These are phyloP conservation scores for Tapirus terrestris DNA, from an alignment of 2,113 vertebrate species.

Conservation along the genomic window DNA sequence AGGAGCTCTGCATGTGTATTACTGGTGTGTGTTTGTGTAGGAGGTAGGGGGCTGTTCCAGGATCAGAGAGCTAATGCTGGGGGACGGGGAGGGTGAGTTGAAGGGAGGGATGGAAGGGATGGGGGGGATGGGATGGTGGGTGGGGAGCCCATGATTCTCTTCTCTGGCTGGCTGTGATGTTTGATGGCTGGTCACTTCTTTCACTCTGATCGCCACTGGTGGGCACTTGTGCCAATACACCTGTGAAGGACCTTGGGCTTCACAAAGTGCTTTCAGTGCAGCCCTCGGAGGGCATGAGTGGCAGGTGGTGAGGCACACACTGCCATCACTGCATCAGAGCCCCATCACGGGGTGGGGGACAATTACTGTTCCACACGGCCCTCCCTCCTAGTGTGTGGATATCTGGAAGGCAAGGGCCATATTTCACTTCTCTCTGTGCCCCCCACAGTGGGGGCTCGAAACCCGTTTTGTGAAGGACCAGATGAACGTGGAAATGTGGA, in stretches of 20 bases:
- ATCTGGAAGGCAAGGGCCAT: not conserved
- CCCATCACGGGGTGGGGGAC: not conserved
- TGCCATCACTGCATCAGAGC: not conserved
- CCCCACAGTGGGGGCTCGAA: not conserved
- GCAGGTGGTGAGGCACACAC: too few relatives aligned
- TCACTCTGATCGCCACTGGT: too few relatives aligned
- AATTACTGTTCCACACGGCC: fast-evolving
- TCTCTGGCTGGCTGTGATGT: not conserved
- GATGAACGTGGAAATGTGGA: not conserved
- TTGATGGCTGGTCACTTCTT: not conserved
- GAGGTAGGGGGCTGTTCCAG: fast-evolving
- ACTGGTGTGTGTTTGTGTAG: fast-evolving
- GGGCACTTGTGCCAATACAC: fast-evolving
- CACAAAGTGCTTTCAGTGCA: not conserved
- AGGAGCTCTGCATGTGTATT: fast-evolving
- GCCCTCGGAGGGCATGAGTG: fast-evolving
- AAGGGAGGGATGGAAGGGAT: not conserved
- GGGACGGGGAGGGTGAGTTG: fast-evolving
- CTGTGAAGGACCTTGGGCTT: fast-evolving
- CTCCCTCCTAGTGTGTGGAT: too few relatives aligned
- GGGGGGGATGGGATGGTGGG: not conserved
- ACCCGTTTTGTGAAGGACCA: not conserved
- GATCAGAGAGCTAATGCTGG: not conserved
- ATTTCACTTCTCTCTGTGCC: not conserved
- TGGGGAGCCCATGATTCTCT: not conserved